Conservation (phyloP, 2,888 invertebrate genomes). For the Leptura quadrifasciata region DNA sequence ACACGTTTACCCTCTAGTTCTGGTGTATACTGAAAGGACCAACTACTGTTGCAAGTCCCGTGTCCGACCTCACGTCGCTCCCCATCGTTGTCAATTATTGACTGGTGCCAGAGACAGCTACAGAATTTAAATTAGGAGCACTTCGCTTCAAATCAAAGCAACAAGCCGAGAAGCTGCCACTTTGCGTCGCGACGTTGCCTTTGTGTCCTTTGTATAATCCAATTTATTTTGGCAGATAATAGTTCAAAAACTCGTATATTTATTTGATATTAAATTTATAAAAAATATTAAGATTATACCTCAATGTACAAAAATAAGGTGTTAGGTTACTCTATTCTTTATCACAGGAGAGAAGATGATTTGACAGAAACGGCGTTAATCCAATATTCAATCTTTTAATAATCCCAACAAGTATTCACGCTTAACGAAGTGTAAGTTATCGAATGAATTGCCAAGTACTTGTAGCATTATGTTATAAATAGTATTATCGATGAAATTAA, state of each 20-base stretch:
- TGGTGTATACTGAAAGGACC: neutral
- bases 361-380: too few relatives aligned
- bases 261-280: too few relatives aligned
- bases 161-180: constrained; percentile 66
- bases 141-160: constrained; percentile 68
- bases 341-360: too few relatives aligned
- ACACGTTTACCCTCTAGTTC: neutral
- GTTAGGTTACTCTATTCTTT: too few relatives aligned
- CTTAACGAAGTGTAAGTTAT: too few relatives aligned
- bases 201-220: neutral
- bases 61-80: constrained; percentile 22
- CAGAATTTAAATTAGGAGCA: constrained; percentile 69
- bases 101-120: constrained; percentile 66
- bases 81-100: constrained; percentile 65
- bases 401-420: too few relatives aligned
- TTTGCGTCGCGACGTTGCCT: constrained; percentile 3
- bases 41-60: constrained; percentile 8
- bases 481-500: too few relatives aligned
- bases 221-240: neutral
- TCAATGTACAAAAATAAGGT: too few relatives aligned
- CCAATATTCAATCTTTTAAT: too few relatives aligned
- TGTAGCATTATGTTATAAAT: too few relatives aligned
- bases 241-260: neutral
- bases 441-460: too few relatives aligned
- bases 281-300: too few relatives aligned